A percentile compares a stretch with the other conserved stretches of the same genome.
These are phyloP conservation scores for Coptodon bakossiorum DNA, from an alignment of 2,113 vertebrate genomes.

Conservation along the genomic window DNA sequence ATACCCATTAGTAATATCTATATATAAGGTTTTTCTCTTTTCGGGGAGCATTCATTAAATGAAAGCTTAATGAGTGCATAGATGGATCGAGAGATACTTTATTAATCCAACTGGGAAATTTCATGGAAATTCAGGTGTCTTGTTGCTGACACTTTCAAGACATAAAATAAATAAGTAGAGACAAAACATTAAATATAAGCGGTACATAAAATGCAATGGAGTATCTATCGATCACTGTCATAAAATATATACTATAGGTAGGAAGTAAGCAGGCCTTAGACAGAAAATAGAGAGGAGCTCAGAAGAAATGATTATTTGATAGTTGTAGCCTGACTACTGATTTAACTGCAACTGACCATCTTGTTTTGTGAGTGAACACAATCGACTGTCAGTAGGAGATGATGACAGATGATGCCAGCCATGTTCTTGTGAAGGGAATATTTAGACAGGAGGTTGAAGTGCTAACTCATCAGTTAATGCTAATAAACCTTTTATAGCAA, in stretches of 20 bases:
- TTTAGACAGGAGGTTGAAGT: background rate
- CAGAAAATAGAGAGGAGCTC: background rate
- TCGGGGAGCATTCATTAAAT: background rate
- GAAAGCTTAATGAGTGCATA: background rate
- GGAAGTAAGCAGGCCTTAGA: background rate
- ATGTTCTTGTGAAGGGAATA: background rate
- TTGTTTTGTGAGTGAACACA: background rate
- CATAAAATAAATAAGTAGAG: background rate
- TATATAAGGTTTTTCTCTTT: background rate
- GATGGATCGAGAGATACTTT: background rate
- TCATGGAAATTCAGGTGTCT: background rate
- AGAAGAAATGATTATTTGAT: background rate
- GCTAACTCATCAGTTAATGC: background rate
- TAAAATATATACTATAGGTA: background rate
- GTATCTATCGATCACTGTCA: background rate
- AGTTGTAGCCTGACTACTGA: fast-evolving
- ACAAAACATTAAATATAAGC: background rate
- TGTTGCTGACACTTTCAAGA: no score
- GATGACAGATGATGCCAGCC: background rate
- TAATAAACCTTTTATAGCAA: background rate
- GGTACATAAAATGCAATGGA: background rate
- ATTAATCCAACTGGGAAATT: background rate
- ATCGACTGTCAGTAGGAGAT: background rate
- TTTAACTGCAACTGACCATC: background rate
- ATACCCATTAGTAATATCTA: background rate